phyloP scores from a whole-genome alignment of 1,140 invertebrate genomes.

The Monomorium pharaonis region DNA sequence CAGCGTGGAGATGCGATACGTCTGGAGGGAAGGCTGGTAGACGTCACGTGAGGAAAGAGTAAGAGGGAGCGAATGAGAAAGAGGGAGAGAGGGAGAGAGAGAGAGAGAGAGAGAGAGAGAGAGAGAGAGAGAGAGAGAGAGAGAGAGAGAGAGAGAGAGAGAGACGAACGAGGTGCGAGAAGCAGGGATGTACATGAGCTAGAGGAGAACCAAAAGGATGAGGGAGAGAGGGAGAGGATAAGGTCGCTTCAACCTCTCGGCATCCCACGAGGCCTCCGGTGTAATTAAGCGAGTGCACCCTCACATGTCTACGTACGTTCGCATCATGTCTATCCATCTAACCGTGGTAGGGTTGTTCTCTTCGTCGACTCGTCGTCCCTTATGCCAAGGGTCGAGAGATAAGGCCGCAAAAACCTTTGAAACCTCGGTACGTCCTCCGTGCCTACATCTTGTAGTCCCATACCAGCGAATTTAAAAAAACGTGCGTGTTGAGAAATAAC shows the following conservation, averaged over 20 bases:
- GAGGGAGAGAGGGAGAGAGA: not conserved
- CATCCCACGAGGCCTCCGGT: constrained; percentile 82
- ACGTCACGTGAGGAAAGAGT: constrained; percentile 71
- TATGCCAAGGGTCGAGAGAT: constrained; percentile 66
- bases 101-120: constrained; percentile 45
- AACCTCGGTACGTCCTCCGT: constrained; percentile 65
- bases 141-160: constrained; percentile 22
- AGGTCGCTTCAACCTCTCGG: constrained; percentile 81
- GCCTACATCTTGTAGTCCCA: constrained; percentile 61
- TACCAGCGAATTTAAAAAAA: constrained; percentile 57
- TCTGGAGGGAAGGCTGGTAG: constrained; percentile 70
- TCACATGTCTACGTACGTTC: constrained; percentile 84
- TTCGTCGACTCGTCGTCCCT: constrained; percentile 74
- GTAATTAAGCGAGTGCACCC: constrained; percentile 85
- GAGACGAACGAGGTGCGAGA: constrained; percentile 59
- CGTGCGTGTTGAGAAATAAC: constrained; percentile 13
- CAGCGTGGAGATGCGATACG: constrained; percentile 75
- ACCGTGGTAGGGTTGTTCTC: constrained; percentile 77
- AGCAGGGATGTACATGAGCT: constrained; percentile 61
- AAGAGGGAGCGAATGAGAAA: constrained; percentile 31
- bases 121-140: not conserved
- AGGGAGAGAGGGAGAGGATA: constrained; percentile 66
- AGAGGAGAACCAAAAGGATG: constrained; percentile 59
- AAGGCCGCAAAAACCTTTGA: constrained; percentile 75
- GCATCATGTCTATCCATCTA: constrained; percentile 83